Conservation (phyloP, 2,113 vertebrate species). For the Calypte anna region DNA sequence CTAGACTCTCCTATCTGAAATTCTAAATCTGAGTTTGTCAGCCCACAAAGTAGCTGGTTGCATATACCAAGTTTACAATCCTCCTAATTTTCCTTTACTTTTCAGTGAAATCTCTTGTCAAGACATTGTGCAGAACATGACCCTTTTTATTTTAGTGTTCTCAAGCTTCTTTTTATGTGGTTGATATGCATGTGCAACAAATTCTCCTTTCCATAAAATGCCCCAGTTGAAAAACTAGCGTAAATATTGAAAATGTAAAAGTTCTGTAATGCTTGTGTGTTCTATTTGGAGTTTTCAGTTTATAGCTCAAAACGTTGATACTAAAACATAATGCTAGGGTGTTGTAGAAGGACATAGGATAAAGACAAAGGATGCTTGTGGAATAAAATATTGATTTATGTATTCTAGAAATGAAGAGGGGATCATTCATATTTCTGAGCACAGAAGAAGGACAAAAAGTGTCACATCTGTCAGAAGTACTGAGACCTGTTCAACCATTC, state of each 20-base stretch:
- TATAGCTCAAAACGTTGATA: background rate
- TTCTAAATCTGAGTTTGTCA: background rate
- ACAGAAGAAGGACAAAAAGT: conserved; percentile 85
- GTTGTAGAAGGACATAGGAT: background rate
- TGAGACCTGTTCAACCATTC: conserved; percentile 91
- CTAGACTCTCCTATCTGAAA: background rate
- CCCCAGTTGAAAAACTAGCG: background rate
- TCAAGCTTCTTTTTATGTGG: background rate
- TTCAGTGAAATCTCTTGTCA: background rate
- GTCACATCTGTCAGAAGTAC: conserved; percentile 79
- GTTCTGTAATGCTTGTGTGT: background rate
- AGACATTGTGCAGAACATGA: background rate
- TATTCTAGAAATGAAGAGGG: conserved; percentile 81
- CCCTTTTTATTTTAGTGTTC: background rate
- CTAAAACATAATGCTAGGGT: background rate
- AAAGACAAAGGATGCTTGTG: background rate
- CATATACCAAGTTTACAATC: background rate
- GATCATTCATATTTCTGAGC: conserved; percentile 67
- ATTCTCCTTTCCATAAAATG: background rate
- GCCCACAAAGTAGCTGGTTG: background rate
- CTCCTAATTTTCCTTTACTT: background rate
- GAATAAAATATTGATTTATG: background rate
- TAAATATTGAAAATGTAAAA: background rate
- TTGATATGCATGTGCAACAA: background rate
- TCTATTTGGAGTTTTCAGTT: background rate